A percentile compares a stretch with the other conserved stretches of the same genome.
These are phyloP conservation scores for Marisa cornuarietis DNA, from an alignment of 1,140 invertebrate species.

Conservation along the genomic window DNA sequence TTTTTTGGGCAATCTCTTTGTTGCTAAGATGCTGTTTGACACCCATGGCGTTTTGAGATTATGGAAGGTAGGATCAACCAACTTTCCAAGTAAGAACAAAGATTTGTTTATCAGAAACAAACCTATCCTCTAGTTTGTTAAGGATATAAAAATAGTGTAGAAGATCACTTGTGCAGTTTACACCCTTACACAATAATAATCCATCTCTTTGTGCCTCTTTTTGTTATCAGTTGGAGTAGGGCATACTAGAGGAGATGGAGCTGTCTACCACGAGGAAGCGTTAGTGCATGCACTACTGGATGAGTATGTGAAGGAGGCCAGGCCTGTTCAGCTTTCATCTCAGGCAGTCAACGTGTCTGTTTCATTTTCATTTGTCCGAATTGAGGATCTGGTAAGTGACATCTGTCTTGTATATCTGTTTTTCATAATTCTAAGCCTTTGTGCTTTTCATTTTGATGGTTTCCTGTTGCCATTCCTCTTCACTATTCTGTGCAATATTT, in stretches of 20 bases:
- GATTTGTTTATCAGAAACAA: too few relatives aligned
- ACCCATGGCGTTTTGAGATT: too few relatives aligned
- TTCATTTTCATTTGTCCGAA: slow-evolving; percentile 30
- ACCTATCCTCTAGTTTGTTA: too few relatives aligned
- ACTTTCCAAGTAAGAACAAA: too few relatives aligned
- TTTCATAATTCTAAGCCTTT: not conserved
- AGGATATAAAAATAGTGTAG: too few relatives aligned
- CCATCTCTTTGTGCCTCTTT: too few relatives aligned
- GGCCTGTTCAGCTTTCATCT: slow-evolving; percentile 17
- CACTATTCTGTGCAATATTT: too few relatives aligned
- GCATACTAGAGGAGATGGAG: not conserved
- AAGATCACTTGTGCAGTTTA: too few relatives aligned
- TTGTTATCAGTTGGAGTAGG: not conserved
- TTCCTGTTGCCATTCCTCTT: not conserved
- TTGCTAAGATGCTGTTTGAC: too few relatives aligned
- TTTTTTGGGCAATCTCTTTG: too few relatives aligned
- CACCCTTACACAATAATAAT: too few relatives aligned
- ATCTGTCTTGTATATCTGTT: not conserved
- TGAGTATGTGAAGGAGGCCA: slow-evolving; percentile 27
- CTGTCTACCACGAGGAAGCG: slow-evolving; percentile 11
- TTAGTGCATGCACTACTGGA: slow-evolving; percentile 19
- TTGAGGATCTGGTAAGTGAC: slow-evolving; percentile 32
- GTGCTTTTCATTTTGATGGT: not conserved
- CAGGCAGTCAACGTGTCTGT: slow-evolving; percentile 29
- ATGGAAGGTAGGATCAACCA: too few relatives aligned